A percentile compares a stretch with the other conserved stretches of the same genome.
phyloP scores from a whole-genome alignment of 1,140 invertebrate genomes.

The Liolophura sinensis region DNA sequence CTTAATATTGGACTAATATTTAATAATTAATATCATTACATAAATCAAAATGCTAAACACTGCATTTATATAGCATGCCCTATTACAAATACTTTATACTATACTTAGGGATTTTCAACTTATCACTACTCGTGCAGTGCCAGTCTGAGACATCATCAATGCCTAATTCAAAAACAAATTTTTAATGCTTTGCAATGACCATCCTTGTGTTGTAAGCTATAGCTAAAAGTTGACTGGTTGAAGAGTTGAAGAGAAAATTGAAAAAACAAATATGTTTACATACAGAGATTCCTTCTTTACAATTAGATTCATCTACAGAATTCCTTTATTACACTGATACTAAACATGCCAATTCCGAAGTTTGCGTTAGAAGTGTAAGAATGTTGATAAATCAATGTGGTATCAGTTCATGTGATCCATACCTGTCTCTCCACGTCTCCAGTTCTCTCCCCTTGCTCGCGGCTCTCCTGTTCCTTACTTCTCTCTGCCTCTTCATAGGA shows the following conservation, averaged over 20 bases:
- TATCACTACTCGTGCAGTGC: background rate
- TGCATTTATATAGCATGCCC: background rate
- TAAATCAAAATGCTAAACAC: background rate
- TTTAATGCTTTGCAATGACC: background rate
- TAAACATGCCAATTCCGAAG: background rate
- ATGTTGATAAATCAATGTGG: background rate
- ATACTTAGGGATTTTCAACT: background rate
- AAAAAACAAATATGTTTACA: background rate
- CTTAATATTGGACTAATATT: no score
- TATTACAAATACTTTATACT: background rate
- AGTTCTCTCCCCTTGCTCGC: constrained; percentile 4
- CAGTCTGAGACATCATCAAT: background rate
- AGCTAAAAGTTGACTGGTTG: background rate
- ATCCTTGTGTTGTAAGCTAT: background rate
- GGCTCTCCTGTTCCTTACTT: constrained; percentile 71
- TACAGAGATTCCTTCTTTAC: constrained; percentile 1
- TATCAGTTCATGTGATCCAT: background rate
- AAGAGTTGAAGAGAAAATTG: background rate
- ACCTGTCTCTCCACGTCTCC: background rate
- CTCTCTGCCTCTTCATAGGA: constrained; percentile 92
- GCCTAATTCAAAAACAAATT: background rate
- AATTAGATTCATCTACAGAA: background rate
- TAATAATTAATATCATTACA: no score
- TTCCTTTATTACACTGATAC: background rate
- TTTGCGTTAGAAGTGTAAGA: background rate